Evolutionary conservation across 64 coral and sea anemone genomes (phyloP), one percentile per base, ranked within the genome.

Genomic region (Platygyra sinensis): DNA sequence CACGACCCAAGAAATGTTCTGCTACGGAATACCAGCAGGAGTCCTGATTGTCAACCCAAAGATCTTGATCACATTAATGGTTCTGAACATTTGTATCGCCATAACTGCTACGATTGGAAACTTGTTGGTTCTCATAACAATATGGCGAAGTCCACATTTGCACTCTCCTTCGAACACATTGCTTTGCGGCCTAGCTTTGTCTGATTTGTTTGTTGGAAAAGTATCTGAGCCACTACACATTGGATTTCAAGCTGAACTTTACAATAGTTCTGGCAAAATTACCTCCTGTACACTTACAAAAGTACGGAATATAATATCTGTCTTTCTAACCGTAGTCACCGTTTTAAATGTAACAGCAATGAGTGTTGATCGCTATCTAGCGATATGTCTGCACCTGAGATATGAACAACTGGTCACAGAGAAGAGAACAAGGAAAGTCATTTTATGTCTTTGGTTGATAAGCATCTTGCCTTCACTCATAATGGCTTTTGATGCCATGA

Each of bases 111-210:
- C n/a, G 3, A 15, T 30, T 24, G 79, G 59, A 11, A 87, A 87
- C 22, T n/a, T 87, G 6, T 20, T 52, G 0, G 39, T 87, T 14
- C 85, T 87, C 7, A 18, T 52, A 17, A 49, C 85, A 54, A 72
- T 87, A 52, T 54, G 85, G 67, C 85, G n/a, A n/a, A n/a, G n/a
- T n/a, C n/a, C n/a, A n/a, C n/a, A n/a, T n/a, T n/a, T n/a, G n/a
- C n/a, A n/a, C n/a, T n/a, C n/a, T n/a, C n/a, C n/a, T n/a, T n/a
- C n/a, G n/a, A n/a, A n/a, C n/a, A n/a, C n/a, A n/a, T 20, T 87
- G 30, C 24, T 87, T 22, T 87, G 22, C 33, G 72, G 72, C 18
- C 85, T 87, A 4, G 85, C 85, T 51, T 11, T 87, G 24, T 72
- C 85, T 33, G 85, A 74, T 60, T 18, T 74, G n/a, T 72, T n/a